Evolutionary conservation across 2,113 vertebrate species (phyloP).

Genomic region (Heptranchias perlo): DNA sequence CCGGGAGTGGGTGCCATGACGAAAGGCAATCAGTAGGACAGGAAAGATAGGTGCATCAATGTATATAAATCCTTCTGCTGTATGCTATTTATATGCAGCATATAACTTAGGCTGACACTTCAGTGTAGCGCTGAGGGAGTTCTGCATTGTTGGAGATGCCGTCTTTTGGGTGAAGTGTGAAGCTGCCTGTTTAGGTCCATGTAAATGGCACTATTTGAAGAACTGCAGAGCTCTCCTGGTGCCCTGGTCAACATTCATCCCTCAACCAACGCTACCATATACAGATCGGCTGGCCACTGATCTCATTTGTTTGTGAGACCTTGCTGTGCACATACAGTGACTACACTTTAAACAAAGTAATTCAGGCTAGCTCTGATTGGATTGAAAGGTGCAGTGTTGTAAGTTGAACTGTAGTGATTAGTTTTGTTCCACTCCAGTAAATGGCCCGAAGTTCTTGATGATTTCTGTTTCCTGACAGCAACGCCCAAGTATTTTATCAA

Average conservation of each 20-base stretch:
- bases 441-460: neutral
- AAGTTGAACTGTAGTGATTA: neutral
- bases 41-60: neutral
- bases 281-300: neutral
- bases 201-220: neutral
- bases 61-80: neutral
- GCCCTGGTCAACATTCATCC: neutral
- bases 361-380: neutral
- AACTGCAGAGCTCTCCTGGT: neutral
- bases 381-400: neutral
- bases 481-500: neutral
- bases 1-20: neutral
- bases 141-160: neutral
- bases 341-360: too few relatives aligned
- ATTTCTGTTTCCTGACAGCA: neutral
- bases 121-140: neutral
- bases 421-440: neutral
- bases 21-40: neutral
- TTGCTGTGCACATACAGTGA: neutral
- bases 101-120: neutral
- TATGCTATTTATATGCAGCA: neutral
- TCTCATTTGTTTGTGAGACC: neutral
- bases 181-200: neutral
- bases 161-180: neutral
- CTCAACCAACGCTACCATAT: neutral